Evolutionary conservation across 2,888 invertebrate genomes (phyloP), one percentile per base, ranked within the genome.

Genomic region (Esperia sulphurella): DNA sequence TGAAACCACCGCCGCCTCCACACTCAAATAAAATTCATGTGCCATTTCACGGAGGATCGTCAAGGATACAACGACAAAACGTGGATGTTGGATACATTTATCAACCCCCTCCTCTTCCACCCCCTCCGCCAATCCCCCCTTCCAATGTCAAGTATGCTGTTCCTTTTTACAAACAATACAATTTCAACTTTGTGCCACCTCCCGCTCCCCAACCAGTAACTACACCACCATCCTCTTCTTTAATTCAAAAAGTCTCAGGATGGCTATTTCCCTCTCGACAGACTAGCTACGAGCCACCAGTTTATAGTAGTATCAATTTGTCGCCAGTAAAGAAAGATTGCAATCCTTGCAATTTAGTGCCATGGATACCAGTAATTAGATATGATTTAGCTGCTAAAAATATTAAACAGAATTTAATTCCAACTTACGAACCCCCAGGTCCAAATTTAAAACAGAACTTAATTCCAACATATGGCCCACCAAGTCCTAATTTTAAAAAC

Each of bases 281-380:
- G 61, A 71, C 77, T 0, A 68, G 73, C 55, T 67, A 76, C 48
- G 75, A 75, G 13, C 65, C 68, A 39, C 57, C 69, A 37, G 51
- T 63, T 35, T 61, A 62, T 49, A 67, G 63, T 49, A 73, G 52
- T 57, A 71, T 67, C 53, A 76, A 68, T 53, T 53, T 74, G 65
- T 65, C 68, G 21, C 79, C 81, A 48, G 70, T 79, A 41, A 90
- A 91, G 54, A 91, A 91, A 65, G 91, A 91, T 54, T 96, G 96
- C 68, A 93, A 94, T 68, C 92, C 94, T 47, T 96, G 96, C 68
- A 95, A 96, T 73, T 91, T 92, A 72, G 92, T 93, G 65, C 96
- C 96, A 51, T 96, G 96, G 96, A 91, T 95, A 61, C 96, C 96
- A 35, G 92, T 96, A 54, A 80, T 89, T 61, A 82, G 80, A 75